These are phyloP conservation scores for Idris sp. DNA, from an alignment of 1,140 invertebrate species.

Conservation along the genomic window DNA sequence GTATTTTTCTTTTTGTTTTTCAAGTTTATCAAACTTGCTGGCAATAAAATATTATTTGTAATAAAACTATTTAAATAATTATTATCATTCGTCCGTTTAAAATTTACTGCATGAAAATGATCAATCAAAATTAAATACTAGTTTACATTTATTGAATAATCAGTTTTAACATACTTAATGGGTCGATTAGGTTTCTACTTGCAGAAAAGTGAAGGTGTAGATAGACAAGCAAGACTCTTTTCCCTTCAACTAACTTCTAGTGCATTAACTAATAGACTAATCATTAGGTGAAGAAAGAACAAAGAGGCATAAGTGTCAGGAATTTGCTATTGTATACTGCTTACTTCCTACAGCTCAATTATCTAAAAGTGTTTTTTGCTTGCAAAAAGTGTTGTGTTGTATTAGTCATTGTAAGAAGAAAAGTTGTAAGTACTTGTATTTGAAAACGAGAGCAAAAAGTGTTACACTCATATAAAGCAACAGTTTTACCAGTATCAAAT, in stretches of 20 bases:
- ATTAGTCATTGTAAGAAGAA: slow-evolving; percentile 8
- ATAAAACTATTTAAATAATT: no score
- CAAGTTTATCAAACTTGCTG: no score
- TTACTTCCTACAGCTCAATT: slow-evolving; percentile 53
- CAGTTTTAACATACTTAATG: not conserved
- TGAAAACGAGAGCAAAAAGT: not conserved
- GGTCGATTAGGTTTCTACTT: slow-evolving; percentile 9
- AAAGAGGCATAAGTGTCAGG: slow-evolving; percentile 43
- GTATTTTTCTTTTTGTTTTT: no score
- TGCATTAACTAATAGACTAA: slow-evolving; percentile 44
- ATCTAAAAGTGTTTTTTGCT: slow-evolving; percentile 25
- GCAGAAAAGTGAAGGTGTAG: slow-evolving; percentile 21
- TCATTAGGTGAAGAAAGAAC: slow-evolving; percentile 43
- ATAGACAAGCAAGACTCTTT: slow-evolving; percentile 8
- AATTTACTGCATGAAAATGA: no score
- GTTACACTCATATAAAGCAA: no score
- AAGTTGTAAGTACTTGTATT: not conserved
- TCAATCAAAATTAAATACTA: no score
- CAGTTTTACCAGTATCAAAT: no score
- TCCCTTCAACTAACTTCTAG: slow-evolving; percentile 15
- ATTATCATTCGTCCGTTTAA: no score
- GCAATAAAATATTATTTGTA: no score
- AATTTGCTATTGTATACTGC: slow-evolving; percentile 39
- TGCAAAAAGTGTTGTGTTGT: slow-evolving; percentile 8
- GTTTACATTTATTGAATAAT: not conserved